phyloP scores from a whole-genome alignment of 2,888 invertebrate genomes.

The Andrena fulva region DNA sequence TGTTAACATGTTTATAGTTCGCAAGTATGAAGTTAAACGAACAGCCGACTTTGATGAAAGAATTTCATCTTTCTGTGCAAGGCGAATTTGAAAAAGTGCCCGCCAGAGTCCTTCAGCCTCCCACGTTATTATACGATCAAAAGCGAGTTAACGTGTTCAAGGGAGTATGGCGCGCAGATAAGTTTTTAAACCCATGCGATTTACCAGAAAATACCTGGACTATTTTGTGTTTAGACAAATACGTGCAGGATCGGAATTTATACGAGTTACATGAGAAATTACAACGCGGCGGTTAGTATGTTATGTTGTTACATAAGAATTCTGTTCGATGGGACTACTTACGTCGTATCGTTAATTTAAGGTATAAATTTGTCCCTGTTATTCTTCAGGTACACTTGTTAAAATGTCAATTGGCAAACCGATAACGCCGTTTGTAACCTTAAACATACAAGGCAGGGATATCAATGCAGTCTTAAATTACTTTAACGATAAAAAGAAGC shows the following conservation, averaged over 20 bases:
- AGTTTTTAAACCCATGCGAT: slow-evolving; percentile 79
- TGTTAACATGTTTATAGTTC: slow-evolving; percentile 70
- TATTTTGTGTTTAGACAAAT: slow-evolving; percentile 82
- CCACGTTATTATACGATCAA: slow-evolving; percentile 88
- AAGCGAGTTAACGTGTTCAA: slow-evolving; percentile 75
- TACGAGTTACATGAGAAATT: slow-evolving; percentile 70
- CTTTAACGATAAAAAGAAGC: slow-evolving; percentile 70
- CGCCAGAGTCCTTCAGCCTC: slow-evolving; percentile 93
- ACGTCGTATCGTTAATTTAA: no score
- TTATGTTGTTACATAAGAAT: neutral
- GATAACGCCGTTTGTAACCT: slow-evolving; percentile 60
- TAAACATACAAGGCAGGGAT: neutral
- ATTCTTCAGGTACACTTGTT: slow-evolving; percentile 36
- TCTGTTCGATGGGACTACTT: no score
- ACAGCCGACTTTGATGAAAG: slow-evolving; percentile 87
- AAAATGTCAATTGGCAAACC: slow-evolving; percentile 79
- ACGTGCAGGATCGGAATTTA: slow-evolving; percentile 66
- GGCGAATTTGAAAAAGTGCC: slow-evolving; percentile 90
- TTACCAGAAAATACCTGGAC: slow-evolving; percentile 84
- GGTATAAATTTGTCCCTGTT: neutral
- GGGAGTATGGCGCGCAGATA: slow-evolving; percentile 85
- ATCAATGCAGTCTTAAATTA: slow-evolving; percentile 64
- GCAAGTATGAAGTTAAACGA: slow-evolving; percentile 79
- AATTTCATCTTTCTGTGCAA: slow-evolving; percentile 93
- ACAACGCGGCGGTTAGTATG: slow-evolving; percentile 74